phyloP scores from a whole-genome alignment of 2,113 vertebrate genomes.

The Malurus melanocephalus region DNA sequence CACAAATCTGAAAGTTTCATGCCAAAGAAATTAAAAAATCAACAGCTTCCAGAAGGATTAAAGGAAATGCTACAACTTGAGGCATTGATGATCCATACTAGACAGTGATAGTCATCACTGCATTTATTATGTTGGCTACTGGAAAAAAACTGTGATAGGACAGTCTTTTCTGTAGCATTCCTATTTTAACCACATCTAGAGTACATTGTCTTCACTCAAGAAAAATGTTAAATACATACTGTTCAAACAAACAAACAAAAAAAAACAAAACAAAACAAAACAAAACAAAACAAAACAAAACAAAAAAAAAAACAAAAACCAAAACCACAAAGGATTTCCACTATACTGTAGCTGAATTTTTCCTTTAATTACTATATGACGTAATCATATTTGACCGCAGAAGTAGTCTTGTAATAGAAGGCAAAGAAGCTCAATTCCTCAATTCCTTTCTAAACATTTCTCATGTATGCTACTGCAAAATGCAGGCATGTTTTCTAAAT shows the following conservation, averaged over 20 bases:
- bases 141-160: neutral
- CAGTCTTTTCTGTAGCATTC: neutral
- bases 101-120: neutral
- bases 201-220: neutral
- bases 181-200: neutral
- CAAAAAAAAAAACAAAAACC: neutral
- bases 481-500: neutral
- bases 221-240: neutral
- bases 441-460: neutral
- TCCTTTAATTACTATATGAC: neutral
- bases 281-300: neutral
- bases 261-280: neutral
- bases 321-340: neutral
- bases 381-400: neutral
- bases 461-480: neutral
- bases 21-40: constrained; percentile 5
- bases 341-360: neutral
- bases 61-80: neutral
- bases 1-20: neutral
- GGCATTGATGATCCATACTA: neutral
- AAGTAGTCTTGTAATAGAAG: neutral
- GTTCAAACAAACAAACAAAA: neutral
- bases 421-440: neutral
- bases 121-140: neutral
- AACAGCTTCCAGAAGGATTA: neutral